Conservation (phyloP, 2,113 vertebrate genomes). For the sheep (Ovis aries) region DNA sequence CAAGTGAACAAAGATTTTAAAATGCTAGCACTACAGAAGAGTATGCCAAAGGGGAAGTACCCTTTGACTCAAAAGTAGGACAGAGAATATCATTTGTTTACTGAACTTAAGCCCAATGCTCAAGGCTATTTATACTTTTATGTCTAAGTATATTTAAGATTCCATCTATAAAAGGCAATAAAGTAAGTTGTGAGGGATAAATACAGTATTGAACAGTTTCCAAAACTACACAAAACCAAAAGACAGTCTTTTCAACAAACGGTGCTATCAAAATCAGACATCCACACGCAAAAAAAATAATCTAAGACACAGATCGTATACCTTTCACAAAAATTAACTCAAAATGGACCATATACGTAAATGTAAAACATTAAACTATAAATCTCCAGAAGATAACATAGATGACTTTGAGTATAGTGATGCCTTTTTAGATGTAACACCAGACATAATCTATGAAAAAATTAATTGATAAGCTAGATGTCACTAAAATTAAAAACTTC, state of each 20-base stretch:
- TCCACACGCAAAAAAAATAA: neutral
- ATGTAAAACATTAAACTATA: neutral
- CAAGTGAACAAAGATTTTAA: neutral
- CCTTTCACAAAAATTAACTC: neutral
- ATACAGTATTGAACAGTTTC: neutral
- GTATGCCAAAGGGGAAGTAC: neutral
- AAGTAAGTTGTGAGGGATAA: neutral
- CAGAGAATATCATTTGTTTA: neutral
- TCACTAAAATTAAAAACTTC: neutral
- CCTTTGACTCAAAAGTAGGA: neutral
- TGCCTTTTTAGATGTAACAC: neutral
- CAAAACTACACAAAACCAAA: neutral
- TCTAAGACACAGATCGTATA: neutral
- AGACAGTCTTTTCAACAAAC: neutral
- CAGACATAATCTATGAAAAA: neutral
- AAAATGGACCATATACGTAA: neutral
- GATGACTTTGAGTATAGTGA: neutral
- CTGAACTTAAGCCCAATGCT: neutral
- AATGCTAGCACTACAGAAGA: neutral
- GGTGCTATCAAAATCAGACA: neutral
- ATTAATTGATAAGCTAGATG: neutral
- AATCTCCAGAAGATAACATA: neutral
- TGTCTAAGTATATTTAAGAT: neutral
- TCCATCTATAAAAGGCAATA: conserved; percentile 20
- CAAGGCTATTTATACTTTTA: conserved; percentile 4